Percentiles rank a stretch among this genome's conserved stretches.
phyloP scores from a whole-genome alignment of 2,113 vertebrate genomes.

The Corapipo altera region DNA sequence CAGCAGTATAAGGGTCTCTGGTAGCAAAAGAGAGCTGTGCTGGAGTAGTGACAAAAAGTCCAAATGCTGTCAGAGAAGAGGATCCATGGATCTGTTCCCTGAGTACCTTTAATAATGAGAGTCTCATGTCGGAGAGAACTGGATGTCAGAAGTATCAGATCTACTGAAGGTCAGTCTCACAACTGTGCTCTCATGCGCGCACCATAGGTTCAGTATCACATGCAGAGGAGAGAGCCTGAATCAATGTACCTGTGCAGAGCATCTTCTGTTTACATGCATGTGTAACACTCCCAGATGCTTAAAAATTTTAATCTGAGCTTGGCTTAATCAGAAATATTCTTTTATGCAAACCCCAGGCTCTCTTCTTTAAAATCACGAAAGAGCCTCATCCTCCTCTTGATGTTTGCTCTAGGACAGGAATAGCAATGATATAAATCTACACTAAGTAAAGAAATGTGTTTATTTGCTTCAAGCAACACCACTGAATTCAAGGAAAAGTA shows the following conservation, averaged over 20 bases:
- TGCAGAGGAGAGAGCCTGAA: neutral
- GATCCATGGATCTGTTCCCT: neutral
- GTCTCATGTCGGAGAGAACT: neutral
- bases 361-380: neutral
- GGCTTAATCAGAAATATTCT: neutral
- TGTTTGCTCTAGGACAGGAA: neutral
- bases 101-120: neutral
- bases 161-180: neutral
- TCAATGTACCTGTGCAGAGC: neutral
- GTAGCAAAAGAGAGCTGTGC: neutral
- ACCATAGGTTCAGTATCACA: neutral
- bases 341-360: neutral
- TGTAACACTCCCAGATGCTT: neutral
- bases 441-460: neutral
- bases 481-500: neutral
- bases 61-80: neutral
- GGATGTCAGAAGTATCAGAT: neutral
- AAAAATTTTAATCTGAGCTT: neutral
- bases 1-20: neutral
- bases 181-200: neutral
- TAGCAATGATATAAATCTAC: neutral
- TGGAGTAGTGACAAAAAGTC: neutral
- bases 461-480: neutral
- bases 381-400: neutral
- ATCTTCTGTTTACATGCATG: neutral